phyloP scores from a whole-genome alignment of 1,140 invertebrate species.

The Centruroides vittatus region DNA sequence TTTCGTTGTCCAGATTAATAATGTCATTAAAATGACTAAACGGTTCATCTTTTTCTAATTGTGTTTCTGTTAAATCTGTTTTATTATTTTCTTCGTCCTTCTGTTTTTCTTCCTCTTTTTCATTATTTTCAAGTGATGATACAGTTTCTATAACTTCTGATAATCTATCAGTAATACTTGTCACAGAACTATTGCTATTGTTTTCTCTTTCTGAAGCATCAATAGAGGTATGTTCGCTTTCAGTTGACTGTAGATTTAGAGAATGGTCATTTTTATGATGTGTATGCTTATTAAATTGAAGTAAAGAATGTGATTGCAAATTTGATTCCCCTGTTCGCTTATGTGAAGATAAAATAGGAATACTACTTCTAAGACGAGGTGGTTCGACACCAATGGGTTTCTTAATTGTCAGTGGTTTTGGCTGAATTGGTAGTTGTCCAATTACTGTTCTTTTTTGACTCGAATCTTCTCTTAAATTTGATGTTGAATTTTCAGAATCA shows the following conservation, averaged over 20 bases:
- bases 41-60: not conserved
- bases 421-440: conserved; percentile 10
- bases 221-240: too few relatives aligned
- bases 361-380: conserved; percentile 3
- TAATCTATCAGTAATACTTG: not conserved
- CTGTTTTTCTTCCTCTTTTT: not conserved
- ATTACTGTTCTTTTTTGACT: conserved; percentile 1
- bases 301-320: too few relatives aligned
- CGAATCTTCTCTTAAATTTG: not conserved
- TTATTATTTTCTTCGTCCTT: not conserved
- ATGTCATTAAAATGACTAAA: not conserved
- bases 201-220: not conserved
- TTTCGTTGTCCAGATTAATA: not conserved
- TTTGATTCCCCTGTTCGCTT: too few relatives aligned
- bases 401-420: conserved; percentile 14
- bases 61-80: not conserved
- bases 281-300: too few relatives aligned
- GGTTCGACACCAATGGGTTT: conserved; percentile 13
- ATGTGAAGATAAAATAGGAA: too few relatives aligned
- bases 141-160: not conserved
- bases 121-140: not conserved
- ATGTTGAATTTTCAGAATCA: too few relatives aligned
- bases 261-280: too few relatives aligned
- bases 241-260: too few relatives aligned
- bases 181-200: not conserved